phyloP scores from a whole-genome alignment of 1,140 invertebrate genomes.

The Cydia amplana region DNA sequence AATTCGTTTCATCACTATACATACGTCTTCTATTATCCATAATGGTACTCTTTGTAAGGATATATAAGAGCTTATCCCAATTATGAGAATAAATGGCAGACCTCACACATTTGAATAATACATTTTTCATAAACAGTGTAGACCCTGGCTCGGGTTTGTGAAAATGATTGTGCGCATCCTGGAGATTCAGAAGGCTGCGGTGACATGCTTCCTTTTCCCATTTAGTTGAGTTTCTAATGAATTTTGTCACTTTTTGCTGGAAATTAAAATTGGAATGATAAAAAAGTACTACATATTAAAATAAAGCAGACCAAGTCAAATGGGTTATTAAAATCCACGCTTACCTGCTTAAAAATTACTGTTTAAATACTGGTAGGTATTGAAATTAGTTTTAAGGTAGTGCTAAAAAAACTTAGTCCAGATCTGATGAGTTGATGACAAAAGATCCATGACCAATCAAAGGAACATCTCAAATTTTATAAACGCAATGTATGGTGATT shows the following conservation, averaged over 20 bases:
- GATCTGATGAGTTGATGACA: too few species aligned
- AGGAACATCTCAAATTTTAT: too few species aligned
- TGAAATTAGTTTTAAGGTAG: too few species aligned
- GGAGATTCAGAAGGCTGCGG: background rate
- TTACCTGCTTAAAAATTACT: too few species aligned
- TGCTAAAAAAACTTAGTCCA: too few species aligned
- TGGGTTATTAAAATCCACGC: background rate
- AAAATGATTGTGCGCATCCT: background rate
- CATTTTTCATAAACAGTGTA: background rate
- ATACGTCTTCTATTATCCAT: background rate
- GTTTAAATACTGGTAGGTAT: too few species aligned
- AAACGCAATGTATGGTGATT: too few species aligned
- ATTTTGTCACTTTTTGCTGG: conserved; percentile 15
- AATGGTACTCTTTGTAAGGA: conserved; percentile 59
- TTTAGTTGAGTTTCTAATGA: background rate
- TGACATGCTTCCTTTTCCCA: background rate
- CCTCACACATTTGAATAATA: conserved; percentile 34
- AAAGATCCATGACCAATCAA: too few species aligned
- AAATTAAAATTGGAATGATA: background rate
- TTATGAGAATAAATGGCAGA: conserved; percentile 65
- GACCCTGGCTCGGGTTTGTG: background rate
- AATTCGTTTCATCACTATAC: background rate
- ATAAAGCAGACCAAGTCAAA: background rate
- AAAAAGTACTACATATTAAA: background rate
- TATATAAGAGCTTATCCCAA: conserved; percentile 61